Evolutionary conservation across 2,888 invertebrate species (phyloP).

Genomic region (Acrobasis suavella): DNA sequence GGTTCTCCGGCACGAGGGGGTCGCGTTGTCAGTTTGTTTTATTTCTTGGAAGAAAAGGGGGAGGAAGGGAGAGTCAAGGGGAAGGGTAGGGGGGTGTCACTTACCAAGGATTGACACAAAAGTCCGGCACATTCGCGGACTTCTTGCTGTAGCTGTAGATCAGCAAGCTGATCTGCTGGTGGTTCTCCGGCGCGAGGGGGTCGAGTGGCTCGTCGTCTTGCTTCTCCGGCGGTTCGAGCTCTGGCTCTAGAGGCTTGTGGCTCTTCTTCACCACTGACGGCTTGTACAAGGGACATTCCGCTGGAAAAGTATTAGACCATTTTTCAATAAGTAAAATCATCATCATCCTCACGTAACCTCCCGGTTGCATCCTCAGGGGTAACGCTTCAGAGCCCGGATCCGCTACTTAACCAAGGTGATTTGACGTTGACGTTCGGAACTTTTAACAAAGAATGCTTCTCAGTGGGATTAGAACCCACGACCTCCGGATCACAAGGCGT

Average conservation of each 20-base stretch:
- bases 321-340: neutral
- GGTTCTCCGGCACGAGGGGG: too few relatives aligned
- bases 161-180: slow-evolving; percentile 93
- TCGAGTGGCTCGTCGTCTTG: slow-evolving; percentile 72
- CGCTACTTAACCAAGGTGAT: too few relatives aligned
- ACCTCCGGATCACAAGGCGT: too few relatives aligned
- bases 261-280: slow-evolving; percentile 55
- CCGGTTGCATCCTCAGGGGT: too few relatives aligned
- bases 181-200: slow-evolving; percentile 90
- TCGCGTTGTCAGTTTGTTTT: too few relatives aligned
- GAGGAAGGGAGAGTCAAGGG: too few relatives aligned
- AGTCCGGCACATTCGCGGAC: slow-evolving; percentile 90
- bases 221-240: slow-evolving; percentile 38
- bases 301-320: slow-evolving; percentile 37
- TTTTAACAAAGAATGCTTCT: too few relatives aligned
- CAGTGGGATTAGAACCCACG: too few relatives aligned
- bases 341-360: too few relatives aligned
- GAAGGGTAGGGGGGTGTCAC: slow-evolving; percentile 33
- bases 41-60: too few relatives aligned
- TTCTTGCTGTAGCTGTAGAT: slow-evolving; percentile 93
- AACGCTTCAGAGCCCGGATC: too few relatives aligned
- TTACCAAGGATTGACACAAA: slow-evolving; percentile 95
- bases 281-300: slow-evolving; percentile 62
- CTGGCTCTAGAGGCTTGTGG: slow-evolving; percentile 42
- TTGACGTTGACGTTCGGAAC: too few relatives aligned